phyloP scores from a whole-genome alignment of 2,797 vertebrate genomes.

The Rhadinocentrus ornatus region DNA sequence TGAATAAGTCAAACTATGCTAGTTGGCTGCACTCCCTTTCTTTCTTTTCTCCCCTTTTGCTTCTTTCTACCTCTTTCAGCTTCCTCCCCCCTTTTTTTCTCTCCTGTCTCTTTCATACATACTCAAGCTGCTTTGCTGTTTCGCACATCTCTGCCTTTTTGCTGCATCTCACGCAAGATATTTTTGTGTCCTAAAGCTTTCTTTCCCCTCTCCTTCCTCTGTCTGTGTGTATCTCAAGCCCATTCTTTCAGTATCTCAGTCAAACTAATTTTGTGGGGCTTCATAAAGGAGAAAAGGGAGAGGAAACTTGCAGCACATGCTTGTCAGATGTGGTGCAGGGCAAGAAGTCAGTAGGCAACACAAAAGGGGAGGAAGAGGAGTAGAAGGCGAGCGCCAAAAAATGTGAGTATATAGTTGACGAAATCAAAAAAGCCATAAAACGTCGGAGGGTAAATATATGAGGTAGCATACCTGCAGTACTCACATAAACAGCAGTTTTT shows the following conservation, averaged over 20 bases:
- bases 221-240: conserved; percentile 25
- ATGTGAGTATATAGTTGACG: conserved; percentile 27
- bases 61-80: conserved; percentile 54
- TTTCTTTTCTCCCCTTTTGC: conserved; percentile 50
- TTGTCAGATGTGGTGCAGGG: conserved; percentile 76
- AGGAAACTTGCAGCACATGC: conserved; percentile 86
- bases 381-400: conserved; percentile 23
- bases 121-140: conserved; percentile 40
- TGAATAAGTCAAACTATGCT: conserved; percentile 79
- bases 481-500: conserved; percentile 18
- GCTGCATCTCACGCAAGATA: conserved; percentile 28
- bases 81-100: conserved; percentile 30
- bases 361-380: conserved; percentile 41
- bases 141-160: conserved; percentile 34
- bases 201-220: conserved; percentile 21
- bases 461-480: conserved; percentile 6
- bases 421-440: conserved; percentile 54
- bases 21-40: conserved; percentile 76
- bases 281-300: conserved; percentile 74
- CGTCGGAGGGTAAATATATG: conserved; percentile 51
- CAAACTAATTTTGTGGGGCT: conserved; percentile 65
- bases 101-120: conserved; percentile 29
- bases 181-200: conserved; percentile 35
- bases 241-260: conserved; percentile 46
- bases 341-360: conserved; percentile 55